These are phyloP conservation scores for Pentalonia nigronervosa DNA, from an alignment of 1,140 invertebrate genomes.

Conservation along the genomic window DNA sequence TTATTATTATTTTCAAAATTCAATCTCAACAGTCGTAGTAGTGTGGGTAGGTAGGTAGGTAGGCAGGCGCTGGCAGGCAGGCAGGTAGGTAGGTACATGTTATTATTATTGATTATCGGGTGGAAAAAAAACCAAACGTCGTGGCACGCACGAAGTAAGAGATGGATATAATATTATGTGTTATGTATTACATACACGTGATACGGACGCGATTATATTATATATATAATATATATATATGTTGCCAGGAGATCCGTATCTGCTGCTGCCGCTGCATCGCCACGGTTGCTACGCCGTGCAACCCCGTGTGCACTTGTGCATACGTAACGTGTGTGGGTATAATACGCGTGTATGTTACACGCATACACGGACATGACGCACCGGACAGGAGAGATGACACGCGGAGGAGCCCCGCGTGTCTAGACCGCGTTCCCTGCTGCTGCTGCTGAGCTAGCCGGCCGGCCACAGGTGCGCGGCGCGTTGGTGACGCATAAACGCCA, in stretches of 20 bases:
- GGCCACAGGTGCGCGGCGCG: slow-evolving; percentile 29
- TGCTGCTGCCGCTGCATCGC: not conserved
- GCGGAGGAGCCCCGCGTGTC: slow-evolving; percentile 24
- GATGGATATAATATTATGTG: not conserved
- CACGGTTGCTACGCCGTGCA: not conserved
- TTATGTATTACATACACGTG: not conserved
- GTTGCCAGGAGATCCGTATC: not conserved
- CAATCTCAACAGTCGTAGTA: not conserved
- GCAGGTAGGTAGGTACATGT: not conserved
- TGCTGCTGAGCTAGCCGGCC: not conserved
- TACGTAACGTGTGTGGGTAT: not conserved
- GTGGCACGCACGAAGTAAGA: not conserved
- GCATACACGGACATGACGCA: not conserved
- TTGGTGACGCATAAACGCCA: slow-evolving; percentile 47
- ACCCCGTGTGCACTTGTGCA: slow-evolving; percentile 31
- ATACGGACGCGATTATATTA: not conserved
- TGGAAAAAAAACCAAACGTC: not conserved
- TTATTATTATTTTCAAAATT: not conserved
- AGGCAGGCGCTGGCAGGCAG: too few relatives aligned
- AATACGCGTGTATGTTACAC: not conserved
- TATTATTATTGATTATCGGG: not conserved
- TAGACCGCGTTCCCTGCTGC: slow-evolving; percentile 17
- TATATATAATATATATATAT: too few relatives aligned
- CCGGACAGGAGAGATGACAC: not conserved
- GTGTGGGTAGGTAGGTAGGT: too few relatives aligned